These are phyloP conservation scores for Staurois parvus DNA, from an alignment of 2,797 vertebrate genomes.

Conservation along the genomic window DNA sequence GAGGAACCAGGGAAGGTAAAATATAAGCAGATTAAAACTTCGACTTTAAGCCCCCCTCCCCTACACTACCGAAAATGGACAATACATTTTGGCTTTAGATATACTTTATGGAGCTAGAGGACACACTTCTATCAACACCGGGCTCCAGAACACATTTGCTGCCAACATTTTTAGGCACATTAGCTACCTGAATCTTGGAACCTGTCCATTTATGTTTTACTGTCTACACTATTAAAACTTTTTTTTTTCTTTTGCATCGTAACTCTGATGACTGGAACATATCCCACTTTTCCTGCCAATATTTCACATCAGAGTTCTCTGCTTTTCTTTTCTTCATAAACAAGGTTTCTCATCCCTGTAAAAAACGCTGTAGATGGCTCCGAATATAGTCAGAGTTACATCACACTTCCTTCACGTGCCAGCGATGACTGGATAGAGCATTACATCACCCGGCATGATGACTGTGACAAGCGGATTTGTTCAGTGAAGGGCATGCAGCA, in stretches of 20 bases:
- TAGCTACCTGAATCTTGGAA: too few relatives aligned
- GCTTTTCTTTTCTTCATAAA: background rate
- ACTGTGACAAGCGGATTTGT: constrained; percentile 15
- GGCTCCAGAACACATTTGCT: too few relatives aligned
- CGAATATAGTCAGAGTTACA: background rate
- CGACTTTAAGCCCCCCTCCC: too few relatives aligned
- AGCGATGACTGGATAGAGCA: background rate
- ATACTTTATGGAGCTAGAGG: too few relatives aligned
- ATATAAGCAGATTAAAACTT: too few relatives aligned
- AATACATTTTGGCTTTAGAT: too few relatives aligned
- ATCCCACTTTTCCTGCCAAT: constrained; percentile 12
- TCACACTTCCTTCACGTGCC: constrained; percentile 1
- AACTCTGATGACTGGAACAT: background rate
- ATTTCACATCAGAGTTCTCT: constrained; percentile 13
- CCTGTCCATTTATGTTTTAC: too few relatives aligned
- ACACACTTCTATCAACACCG: too few relatives aligned
- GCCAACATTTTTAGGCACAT: too few relatives aligned
- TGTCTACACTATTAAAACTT: background rate
- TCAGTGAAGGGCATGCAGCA: constrained; percentile 15
- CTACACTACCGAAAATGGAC: too few relatives aligned
- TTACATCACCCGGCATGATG: background rate
- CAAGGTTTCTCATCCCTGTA: constrained; percentile 4
- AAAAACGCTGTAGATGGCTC: background rate
- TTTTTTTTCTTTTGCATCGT: background rate
- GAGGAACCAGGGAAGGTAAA: too few relatives aligned